Percentiles rank a stretch among this genome's conserved stretches.
Evolutionary conservation across 2,113 vertebrate species (phyloP).

Genomic region (Albula goreensis): DNA sequence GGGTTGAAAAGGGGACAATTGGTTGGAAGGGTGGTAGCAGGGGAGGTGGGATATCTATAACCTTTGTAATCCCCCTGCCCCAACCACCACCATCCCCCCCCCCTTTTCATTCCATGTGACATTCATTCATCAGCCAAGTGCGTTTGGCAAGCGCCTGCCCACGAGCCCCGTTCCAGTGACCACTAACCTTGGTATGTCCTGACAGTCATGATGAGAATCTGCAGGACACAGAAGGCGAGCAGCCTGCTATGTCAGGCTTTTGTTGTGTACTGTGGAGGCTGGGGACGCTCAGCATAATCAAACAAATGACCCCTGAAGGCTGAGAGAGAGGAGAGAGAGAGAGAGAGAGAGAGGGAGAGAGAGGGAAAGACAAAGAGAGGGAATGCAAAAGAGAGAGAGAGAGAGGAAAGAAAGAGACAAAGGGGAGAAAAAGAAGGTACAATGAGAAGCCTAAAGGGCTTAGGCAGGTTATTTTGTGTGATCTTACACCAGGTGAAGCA

Average conservation of each 20-base stretch:
- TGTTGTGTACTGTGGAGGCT: conserved; percentile 89
- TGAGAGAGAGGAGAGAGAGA: conserved; percentile 63
- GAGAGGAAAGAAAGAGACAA: conserved; percentile 48
- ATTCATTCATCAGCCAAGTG: conserved; percentile 89
- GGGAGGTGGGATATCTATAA: conserved; percentile 79
- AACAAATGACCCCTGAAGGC: conserved; percentile 95
- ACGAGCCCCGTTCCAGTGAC: conserved; percentile 85
- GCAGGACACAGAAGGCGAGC: conserved; percentile 90
- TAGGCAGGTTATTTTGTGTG: not conserved
- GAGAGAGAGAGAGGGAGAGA: not conserved
- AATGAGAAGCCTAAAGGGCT: no score
- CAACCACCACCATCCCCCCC: conserved; percentile 10
- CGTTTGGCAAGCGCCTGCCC: conserved; percentile 85
- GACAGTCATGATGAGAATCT: conserved; percentile 94
- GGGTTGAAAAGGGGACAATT: not conserved
- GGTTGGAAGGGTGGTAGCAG: conserved; percentile 26
- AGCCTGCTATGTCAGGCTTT: conserved; percentile 93
- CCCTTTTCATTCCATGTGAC: conserved; percentile 85
- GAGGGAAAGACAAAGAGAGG: not conserved
- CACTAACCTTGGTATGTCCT: conserved; percentile 96
- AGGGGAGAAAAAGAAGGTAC: not conserved
- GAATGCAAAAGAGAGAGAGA: conserved; percentile 56
- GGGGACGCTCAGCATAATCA: conserved; percentile 98
- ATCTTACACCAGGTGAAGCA: conserved; percentile 6
- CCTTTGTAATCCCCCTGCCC: conserved; percentile 70